Evolutionary conservation across 2,113 vertebrate genomes (phyloP).

Genomic region (Sceloporus tristichus): DNA sequence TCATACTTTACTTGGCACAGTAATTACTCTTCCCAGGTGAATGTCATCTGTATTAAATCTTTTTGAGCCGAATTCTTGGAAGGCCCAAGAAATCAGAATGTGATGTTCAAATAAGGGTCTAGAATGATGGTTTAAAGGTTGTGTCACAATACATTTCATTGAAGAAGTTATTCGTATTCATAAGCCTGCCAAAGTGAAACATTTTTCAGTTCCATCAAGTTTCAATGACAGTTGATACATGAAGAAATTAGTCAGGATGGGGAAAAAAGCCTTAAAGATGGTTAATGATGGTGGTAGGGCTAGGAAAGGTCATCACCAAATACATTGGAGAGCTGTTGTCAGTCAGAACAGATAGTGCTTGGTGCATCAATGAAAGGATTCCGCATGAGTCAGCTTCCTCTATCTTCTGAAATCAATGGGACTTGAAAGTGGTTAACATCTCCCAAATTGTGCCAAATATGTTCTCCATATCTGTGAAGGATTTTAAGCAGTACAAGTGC

Average conservation of each 20-base stretch:
- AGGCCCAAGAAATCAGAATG: conserved; percentile 5
- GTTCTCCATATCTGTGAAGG: background rate
- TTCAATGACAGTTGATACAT: background rate
- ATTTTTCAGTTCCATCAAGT: background rate
- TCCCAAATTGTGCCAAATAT: background rate
- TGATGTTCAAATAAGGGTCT: background rate
- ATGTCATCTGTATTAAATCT: background rate
- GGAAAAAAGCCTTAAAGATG: background rate
- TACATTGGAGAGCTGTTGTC: background rate
- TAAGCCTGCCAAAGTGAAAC: background rate
- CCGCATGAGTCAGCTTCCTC: background rate
- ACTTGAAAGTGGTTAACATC: background rate
- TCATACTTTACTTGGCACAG: background rate
- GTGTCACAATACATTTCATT: background rate
- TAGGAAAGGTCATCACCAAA: background rate
- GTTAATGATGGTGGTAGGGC: background rate
- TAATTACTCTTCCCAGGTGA: background rate
- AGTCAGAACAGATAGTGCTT: background rate
- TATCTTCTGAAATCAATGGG: background rate
- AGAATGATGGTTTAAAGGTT: background rate
- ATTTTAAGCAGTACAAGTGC: conserved; percentile 22
- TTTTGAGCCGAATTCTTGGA: conserved; percentile 1
- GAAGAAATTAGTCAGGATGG: background rate
- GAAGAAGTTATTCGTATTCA: background rate
- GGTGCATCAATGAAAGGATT: background rate